phyloP scores from a whole-genome alignment of 2,888 invertebrate genomes.

The Seira sanloemensis region DNA sequence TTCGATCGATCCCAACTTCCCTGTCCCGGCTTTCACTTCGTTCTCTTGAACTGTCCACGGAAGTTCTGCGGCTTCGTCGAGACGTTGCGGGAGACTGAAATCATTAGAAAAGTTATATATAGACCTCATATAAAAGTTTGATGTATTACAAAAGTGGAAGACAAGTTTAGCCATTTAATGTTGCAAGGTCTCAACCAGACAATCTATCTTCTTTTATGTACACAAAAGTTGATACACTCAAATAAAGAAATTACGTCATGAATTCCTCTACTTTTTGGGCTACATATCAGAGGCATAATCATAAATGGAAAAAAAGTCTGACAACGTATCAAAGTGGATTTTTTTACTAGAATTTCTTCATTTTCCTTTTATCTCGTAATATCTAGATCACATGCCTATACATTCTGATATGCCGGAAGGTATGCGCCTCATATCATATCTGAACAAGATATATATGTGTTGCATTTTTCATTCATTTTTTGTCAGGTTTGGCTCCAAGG shows the following conservation, averaged over 20 bases:
- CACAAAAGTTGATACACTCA: neutral
- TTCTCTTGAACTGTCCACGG: slow-evolving; percentile 70
- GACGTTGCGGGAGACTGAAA: slow-evolving; percentile 72
- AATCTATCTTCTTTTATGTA: neutral
- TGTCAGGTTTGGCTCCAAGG: neutral
- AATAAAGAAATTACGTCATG: neutral
- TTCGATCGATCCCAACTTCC: slow-evolving; percentile 74
- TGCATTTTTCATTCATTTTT: neutral
- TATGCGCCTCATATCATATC: slow-evolving; percentile 24
- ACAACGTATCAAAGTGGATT: slow-evolving; percentile 24
- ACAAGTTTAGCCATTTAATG: slow-evolving; percentile 32
- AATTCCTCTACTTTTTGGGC: neutral
- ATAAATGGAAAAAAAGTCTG: slow-evolving; percentile 9
- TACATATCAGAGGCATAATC: neutral
- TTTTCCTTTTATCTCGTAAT: slow-evolving; percentile 45
- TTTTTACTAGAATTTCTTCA: neutral
- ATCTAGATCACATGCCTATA: slow-evolving; percentile 24
- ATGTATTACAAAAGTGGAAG: neutral
- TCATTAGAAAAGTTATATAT: slow-evolving; percentile 70
- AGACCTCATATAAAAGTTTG: no score
- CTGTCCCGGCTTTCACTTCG: slow-evolving; percentile 71
- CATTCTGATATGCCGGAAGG: slow-evolving; percentile 36
- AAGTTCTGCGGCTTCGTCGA: slow-evolving; percentile 73
- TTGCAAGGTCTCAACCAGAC: slow-evolving; percentile 12
- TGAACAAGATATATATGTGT: neutral